Percentiles rank a stretch among this genome's conserved stretches.
Conservation (phyloP, 2,113 vertebrate genomes). For the Lasiurus cinereus region DNA sequence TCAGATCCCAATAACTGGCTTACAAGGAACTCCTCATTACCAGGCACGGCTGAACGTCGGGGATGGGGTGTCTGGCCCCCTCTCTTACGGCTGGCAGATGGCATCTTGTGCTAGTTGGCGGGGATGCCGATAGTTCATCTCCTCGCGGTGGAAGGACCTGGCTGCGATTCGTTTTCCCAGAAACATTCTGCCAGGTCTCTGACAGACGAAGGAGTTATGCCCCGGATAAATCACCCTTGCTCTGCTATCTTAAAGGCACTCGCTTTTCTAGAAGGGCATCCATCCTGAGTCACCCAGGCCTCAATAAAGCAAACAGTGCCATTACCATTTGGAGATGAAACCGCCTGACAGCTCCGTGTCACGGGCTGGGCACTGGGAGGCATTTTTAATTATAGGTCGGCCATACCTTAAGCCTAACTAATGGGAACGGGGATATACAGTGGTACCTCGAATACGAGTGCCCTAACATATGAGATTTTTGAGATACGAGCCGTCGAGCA, state of each 20-base stretch:
- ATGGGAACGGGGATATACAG: conserved; percentile 10
- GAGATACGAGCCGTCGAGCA: too few species aligned
- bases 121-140: neutral
- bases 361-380: neutral
- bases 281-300: conserved; percentile 58
- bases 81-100: neutral
- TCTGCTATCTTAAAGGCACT: conserved; percentile 75
- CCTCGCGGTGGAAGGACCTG: neutral
- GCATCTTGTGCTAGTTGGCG: neutral
- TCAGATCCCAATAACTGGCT: conserved; percentile 22
- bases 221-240: conserved; percentile 63
- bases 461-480: too few species aligned
- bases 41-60: neutral
- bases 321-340: conserved; percentile 76
- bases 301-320: conserved; percentile 74
- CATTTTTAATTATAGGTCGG: conserved; percentile 51
- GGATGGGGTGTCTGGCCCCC: neutral
- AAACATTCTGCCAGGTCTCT: conserved; percentile 63
- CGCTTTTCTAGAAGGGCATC: conserved; percentile 73
- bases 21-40: neutral
- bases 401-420: conserved; percentile 14
- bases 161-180: conserved; percentile 72
- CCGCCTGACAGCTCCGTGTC: conserved; percentile 38
- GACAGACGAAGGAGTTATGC: conserved; percentile 76
- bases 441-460: too few species aligned